Evolutionary conservation across 2,113 vertebrate species (phyloP).

Genomic region (Marmota flaviventris): DNA sequence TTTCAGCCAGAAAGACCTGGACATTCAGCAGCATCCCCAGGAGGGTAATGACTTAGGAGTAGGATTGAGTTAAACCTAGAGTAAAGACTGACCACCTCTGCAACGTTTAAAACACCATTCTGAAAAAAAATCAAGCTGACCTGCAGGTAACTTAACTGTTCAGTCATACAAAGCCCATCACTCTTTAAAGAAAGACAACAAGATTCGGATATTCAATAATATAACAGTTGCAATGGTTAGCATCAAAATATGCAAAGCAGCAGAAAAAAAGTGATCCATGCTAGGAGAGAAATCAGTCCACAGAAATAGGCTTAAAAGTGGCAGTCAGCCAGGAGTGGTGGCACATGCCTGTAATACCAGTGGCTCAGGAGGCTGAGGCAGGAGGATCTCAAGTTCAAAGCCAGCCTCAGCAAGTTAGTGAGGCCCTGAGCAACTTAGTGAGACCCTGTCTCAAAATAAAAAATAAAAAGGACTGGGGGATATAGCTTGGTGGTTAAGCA

Average conservation of each 20-base stretch:
- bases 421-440: no score
- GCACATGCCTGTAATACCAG: no score
- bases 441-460: no score
- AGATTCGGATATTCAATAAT: constrained; percentile 23
- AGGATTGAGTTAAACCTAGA: neutral
- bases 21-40: neutral
- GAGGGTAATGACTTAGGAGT: neutral
- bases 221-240: neutral
- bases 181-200: constrained; percentile 31
- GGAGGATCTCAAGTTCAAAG: no score
- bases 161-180: neutral
- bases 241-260: neutral
- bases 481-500: no score
- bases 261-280: neutral
- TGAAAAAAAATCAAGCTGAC: constrained; percentile 12
- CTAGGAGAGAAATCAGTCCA: neutral
- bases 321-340: neutral
- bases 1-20: neutral
- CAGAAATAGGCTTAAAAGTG: neutral
- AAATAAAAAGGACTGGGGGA: no score
- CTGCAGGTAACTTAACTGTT: neutral
- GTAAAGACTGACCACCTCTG: neutral
- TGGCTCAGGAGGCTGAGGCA: no score
- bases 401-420: no score
- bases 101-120: neutral